phyloP scores from a whole-genome alignment of 2,888 invertebrate species.

The Hermodice carunculata region DNA sequence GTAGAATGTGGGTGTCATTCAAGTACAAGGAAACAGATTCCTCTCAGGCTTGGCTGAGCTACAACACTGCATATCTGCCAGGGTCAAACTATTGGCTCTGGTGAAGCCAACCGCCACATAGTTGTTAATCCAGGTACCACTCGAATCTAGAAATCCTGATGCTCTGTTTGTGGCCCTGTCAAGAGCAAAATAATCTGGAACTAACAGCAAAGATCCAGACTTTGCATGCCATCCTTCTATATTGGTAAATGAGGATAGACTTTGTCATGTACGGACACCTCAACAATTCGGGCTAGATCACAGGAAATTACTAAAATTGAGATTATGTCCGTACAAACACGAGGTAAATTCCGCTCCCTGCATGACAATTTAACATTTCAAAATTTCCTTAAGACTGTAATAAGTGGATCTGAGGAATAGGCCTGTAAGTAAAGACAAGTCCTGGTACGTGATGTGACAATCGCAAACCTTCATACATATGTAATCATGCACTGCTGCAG shows the following conservation, averaged over 20 bases:
- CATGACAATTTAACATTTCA: no score
- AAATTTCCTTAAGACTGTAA: no score
- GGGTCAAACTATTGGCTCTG: slow-evolving; percentile 6
- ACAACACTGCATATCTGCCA: slow-evolving; percentile 27
- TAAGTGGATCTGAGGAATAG: no score
- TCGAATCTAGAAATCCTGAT: slow-evolving; percentile 10
- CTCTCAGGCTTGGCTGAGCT: slow-evolving; percentile 40
- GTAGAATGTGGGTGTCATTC: slow-evolving; percentile 34
- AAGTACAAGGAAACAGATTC: slow-evolving; percentile 36
- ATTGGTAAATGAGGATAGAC: neutral
- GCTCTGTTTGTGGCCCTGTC: slow-evolving; percentile 13
- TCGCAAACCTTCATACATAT: no score
- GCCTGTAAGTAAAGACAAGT: no score
- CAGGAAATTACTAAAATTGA: neutral
- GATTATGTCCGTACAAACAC: neutral
- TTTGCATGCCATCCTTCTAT: slow-evolving; percentile 10
- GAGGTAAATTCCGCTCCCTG: no score
- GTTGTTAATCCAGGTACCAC: slow-evolving; percentile 8
- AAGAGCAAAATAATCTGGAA: neutral
- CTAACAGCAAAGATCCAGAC: neutral
- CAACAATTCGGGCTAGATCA: neutral
- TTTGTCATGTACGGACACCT: neutral
- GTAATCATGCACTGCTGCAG: no score
- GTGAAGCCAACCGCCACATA: slow-evolving; percentile 9
- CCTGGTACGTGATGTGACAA: no score